Evolutionary conservation across 1,140 invertebrate species (phyloP), one percentile per base, ranked within the genome.

Genomic region (Gryllus bimaculatus): DNA sequence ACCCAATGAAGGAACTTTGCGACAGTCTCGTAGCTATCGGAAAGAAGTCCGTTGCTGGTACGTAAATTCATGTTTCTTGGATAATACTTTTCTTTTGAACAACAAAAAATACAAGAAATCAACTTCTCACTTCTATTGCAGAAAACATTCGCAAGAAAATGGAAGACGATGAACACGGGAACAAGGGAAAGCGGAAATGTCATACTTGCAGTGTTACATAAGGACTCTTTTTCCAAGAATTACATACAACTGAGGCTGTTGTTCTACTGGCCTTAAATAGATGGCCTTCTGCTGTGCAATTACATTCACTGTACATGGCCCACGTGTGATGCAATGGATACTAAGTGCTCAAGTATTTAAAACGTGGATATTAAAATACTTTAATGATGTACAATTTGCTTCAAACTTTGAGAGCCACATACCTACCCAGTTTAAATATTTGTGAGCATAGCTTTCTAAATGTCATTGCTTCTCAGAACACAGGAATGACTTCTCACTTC

Each of bases 11-110:
- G 82, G 89, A 92, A 82, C 85, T 93, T 15, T 91, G 90, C 83
- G 91, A 93, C 79, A 89, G 90, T 79, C 85, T 93, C 48, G 87
- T 87, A 13, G 88, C 89, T 5, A 88, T 93, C 74, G 91, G 90
- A 74, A 90, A 89, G 83, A 88, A 89, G 82, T 85, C 88, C 18
- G 80, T 92, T 21, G 92, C 92, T 81, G 91, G 89, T 89, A 84
- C 81, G 66, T 78, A 0, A 76, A 18, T 47, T 39, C 8, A 12
- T 39, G 39, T 20, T 8, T 21, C 48, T 6, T 18, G 26, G 18
- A 1, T 13, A 5, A 76, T 76, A 8, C 12, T 76, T 47, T 47
- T 47, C 18, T 73, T 20, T n/a, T 78, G n/a, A 3, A 15, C 8
- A 3, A 15, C 8, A 18, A 18, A 73, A 15, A 73, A 18, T 73